phyloP scores from a whole-genome alignment of 2,113 vertebrate species.

The Corvus cornix region DNA sequence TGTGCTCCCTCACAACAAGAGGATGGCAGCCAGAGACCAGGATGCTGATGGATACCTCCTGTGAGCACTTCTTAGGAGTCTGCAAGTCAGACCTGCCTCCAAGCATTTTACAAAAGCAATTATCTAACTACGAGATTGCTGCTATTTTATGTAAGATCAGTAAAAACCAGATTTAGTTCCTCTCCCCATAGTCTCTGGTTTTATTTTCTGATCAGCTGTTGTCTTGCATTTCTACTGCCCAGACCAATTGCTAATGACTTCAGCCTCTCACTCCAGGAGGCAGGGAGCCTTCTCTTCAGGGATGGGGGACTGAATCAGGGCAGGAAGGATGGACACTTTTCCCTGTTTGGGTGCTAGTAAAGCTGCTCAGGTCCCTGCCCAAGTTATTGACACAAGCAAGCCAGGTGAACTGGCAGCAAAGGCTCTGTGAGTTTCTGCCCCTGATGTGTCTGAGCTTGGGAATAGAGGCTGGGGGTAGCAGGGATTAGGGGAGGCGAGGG shows the following conservation, averaged over 20 bases:
- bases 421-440: background rate
- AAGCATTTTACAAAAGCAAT: background rate
- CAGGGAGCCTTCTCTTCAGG: background rate
- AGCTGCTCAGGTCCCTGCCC: background rate
- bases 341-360: background rate
- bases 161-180: background rate
- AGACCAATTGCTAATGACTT: background rate
- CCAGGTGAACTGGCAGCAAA: background rate
- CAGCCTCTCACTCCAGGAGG: background rate
- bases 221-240: background rate
- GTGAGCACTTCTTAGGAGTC: background rate
- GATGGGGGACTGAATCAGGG: background rate
- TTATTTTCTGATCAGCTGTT: background rate
- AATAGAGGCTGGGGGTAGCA: background rate
- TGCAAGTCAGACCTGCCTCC: background rate
- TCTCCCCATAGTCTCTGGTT: background rate
- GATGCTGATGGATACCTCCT: background rate
- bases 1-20: background rate
- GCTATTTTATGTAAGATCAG: background rate
- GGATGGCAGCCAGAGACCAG: background rate
- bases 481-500: background rate
- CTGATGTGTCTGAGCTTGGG: background rate
- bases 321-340: background rate
- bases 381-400: background rate
- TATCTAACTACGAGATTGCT: background rate